A percentile compares a stretch with the other conserved stretches of the same genome.
Evolutionary conservation across 92 coral and sea anemone species (phyloP).

Genomic region (Plumapathes pennacea): DNA sequence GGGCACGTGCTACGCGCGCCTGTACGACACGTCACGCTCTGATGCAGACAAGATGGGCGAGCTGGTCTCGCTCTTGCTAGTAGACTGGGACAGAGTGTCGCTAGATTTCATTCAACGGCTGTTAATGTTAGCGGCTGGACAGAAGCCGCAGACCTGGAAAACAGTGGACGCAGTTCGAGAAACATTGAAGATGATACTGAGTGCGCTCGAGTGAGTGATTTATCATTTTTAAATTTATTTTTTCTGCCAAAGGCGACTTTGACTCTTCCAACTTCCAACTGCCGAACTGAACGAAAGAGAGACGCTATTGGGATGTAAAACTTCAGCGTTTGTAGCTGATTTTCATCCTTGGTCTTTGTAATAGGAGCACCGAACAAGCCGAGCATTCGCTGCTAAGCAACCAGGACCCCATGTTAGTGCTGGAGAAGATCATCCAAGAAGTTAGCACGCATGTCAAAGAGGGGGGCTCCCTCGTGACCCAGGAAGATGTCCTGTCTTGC

Average conservation of each 20-base stretch:
- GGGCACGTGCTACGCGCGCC: constrained; percentile 61
- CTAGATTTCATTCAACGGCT: constrained; percentile 64
- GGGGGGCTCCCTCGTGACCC: constrained; percentile 68
- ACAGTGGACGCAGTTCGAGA: constrained; percentile 63
- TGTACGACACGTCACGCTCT: constrained; percentile 83
- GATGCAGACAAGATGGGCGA: constrained; percentile 63
- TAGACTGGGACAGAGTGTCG: constrained; percentile 75
- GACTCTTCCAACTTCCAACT: no score
- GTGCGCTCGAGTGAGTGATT: constrained; percentile 54
- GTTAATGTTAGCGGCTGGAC: constrained; percentile 69
- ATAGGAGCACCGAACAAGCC: no score
- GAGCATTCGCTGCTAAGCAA: constrained; percentile 6
- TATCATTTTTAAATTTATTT: no score
- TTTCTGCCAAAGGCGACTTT: no score
- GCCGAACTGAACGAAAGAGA: no score
- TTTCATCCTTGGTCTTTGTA: no score
- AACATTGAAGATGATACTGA: constrained; percentile 48
- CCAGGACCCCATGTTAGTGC: constrained; percentile 37
- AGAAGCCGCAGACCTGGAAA: constrained; percentile 70
- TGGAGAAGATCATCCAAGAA: constrained; percentile 45
- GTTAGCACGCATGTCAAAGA: constrained; percentile 56
- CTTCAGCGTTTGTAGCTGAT: no score
- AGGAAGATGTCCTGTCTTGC: constrained; percentile 77
- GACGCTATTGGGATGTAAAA: no score
- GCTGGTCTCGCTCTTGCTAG: constrained; percentile 60